A percentile compares a stretch with the other conserved stretches of the same genome.
phyloP scores from a whole-genome alignment of 2,797 vertebrate genomes.

The Bufotes viridis region DNA sequence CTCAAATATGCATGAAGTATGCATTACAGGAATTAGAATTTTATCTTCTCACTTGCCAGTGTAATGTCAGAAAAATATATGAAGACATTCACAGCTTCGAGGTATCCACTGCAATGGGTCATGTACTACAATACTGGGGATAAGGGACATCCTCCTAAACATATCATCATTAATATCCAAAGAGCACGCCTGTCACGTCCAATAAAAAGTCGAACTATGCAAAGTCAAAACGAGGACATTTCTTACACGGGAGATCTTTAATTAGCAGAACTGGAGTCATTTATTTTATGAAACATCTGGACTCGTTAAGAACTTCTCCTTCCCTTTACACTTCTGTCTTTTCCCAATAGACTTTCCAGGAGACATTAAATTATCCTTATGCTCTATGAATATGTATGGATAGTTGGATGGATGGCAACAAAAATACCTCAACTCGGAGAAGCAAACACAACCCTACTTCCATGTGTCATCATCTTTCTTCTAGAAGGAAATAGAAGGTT shows the following conservation, averaged over 20 bases:
- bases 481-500: background rate
- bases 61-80: background rate
- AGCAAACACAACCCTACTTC: background rate
- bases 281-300: constrained; percentile 44
- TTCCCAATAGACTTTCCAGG: constrained; percentile 21
- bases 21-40: background rate
- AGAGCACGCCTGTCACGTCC: background rate
- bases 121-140: background rate
- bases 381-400: constrained; percentile 28
- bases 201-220: background rate
- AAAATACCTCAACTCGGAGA: background rate
- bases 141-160: background rate
- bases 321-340: constrained; percentile 11
- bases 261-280: constrained; percentile 26
- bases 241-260: constrained; percentile 32
- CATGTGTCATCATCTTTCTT: background rate
- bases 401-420: background rate
- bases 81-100: background rate
- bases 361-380: background rate
- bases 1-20: background rate
- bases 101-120: background rate
- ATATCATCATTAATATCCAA: background rate
- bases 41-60: background rate
- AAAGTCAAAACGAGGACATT: constrained; percentile 35
- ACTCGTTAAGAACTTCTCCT: background rate